Evolutionary conservation across 2,888 invertebrate genomes (phyloP), one percentile per base, ranked within the genome.

Genomic region (Venusia cambrica): DNA sequence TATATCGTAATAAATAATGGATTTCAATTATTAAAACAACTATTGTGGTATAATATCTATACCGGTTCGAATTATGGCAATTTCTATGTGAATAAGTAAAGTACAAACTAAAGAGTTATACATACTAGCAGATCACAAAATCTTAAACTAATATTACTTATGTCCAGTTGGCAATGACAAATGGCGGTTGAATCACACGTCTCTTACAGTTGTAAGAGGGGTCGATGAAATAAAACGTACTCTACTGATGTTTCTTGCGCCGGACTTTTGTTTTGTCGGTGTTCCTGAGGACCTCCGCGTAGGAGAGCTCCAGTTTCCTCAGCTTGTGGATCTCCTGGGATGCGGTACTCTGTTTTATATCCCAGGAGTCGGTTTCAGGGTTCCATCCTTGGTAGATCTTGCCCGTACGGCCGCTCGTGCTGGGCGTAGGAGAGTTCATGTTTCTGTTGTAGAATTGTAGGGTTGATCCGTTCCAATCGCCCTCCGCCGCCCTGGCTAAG

Each of bases 241-340:
- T 22, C 77, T 80, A 88, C 57, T 87, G 88, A 54, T 88, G 88
- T 60, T 85, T 87, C 61, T 85, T 87, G 56, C 88, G 88, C 70
- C 88, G 69, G 18, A 68, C 61, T 59, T 87, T 88, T 31, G 77
- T 77, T 73, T 90, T 90, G 60, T 91, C 91, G 44, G 91, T 91
- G 67, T 92, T 92, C 48, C 93, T 89, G 45, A 96, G 80, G 8
- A 93, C 96, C 73, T 96, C 95, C 3, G 96, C 96, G 71, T 96
- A 96, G 5, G 95, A 94, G 63, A 94, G 89, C 61, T 96, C 95
- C 29, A 96, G 87, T 62, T 92, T 91, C 66, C 94, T 92, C 38
- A 96, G 80, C 64, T 93, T 93, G 66, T 94, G 92, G 49, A 96
- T 91, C 57, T 95, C 94, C 62, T 94, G 94, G 5, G 95, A 94